phyloP scores from a whole-genome alignment of 2,113 vertebrate species.

The Oplegnathus fasciatus region DNA sequence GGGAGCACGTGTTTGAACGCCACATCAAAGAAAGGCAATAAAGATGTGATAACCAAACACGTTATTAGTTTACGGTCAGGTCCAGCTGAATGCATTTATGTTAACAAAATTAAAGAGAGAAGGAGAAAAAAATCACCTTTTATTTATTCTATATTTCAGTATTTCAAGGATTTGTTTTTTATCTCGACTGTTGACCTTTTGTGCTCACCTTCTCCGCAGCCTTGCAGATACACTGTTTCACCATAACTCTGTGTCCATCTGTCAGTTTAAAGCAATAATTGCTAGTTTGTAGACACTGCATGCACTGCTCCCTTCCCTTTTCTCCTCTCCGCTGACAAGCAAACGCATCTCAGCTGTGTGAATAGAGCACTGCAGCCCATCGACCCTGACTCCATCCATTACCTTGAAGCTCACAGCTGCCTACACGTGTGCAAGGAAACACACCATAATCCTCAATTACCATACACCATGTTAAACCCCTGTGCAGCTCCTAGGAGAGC shows the following conservation, averaged over 20 bases:
- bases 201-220: neutral
- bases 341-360: constrained; percentile 46
- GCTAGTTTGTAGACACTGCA: constrained; percentile 5
- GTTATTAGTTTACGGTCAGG: neutral
- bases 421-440: constrained; percentile 50
- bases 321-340: constrained; percentile 11
- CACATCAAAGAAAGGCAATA: constrained; percentile 38
- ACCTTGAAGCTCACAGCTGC: constrained; percentile 47
- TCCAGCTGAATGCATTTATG: neutral
- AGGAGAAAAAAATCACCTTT: neutral
- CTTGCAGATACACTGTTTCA: constrained; percentile 6
- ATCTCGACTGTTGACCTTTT: neutral
- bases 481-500: constrained; percentile 53
- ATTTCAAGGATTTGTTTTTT: neutral
- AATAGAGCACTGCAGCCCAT: constrained; percentile 40
- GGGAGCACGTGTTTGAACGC: constrained; percentile 20
- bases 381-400: constrained; percentile 62
- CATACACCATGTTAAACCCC: constrained; percentile 54
- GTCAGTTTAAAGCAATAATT: constrained; percentile 34
- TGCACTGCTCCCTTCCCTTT: constrained; percentile 21
- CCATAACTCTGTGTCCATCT: constrained; percentile 23
- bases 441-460: constrained; percentile 62
- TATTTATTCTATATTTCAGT: neutral
- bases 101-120: no score
- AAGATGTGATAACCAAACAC: neutral